These are phyloP conservation scores for Papilio elwesi DNA, from an alignment of 2,888 invertebrate genomes.

Conservation along the genomic window DNA sequence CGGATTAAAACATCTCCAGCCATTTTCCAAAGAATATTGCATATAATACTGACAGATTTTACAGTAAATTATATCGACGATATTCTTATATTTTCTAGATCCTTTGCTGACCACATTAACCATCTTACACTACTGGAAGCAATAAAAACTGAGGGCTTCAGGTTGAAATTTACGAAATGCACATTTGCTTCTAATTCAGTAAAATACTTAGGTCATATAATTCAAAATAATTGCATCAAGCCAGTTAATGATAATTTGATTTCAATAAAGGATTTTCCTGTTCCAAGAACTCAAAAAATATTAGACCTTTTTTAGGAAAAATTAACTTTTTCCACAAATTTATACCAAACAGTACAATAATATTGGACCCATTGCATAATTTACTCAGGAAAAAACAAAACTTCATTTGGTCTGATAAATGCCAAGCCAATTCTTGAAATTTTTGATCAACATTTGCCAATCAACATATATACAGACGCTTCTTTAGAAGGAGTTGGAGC, in stretches of 20 bases:
- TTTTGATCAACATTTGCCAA: no score
- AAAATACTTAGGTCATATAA: conserved; percentile 48
- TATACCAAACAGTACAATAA: conserved; percentile 46
- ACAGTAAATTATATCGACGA: no score
- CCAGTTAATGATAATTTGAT: conserved; percentile 47
- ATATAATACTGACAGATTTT: no score
- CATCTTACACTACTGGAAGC: conserved; percentile 45
- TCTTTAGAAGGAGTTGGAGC: no score
- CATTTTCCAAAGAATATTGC: no score
- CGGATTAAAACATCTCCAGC: no score
- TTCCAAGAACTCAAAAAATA: conserved; percentile 45
- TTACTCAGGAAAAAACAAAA: no score
- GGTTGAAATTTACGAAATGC: conserved; percentile 48
- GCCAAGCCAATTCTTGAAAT: no score
- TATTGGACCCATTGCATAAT: conserved; percentile 45
- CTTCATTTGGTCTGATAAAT: no score
- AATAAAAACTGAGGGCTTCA: conserved; percentile 47
- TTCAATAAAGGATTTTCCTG: conserved; percentile 43
- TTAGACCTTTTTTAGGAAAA: conserved; percentile 49
- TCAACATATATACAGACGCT: no score
- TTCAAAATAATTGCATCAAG: conserved; percentile 46
- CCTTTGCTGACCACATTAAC: conserved; percentile 47
- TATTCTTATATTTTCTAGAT: no score
- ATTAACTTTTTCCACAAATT: conserved; percentile 47
- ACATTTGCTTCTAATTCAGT: conserved; percentile 46